Percentiles rank a stretch among this genome's conserved stretches.
phyloP scores from a whole-genome alignment of 1,140 invertebrate genomes.

The Periplaneta americana region DNA sequence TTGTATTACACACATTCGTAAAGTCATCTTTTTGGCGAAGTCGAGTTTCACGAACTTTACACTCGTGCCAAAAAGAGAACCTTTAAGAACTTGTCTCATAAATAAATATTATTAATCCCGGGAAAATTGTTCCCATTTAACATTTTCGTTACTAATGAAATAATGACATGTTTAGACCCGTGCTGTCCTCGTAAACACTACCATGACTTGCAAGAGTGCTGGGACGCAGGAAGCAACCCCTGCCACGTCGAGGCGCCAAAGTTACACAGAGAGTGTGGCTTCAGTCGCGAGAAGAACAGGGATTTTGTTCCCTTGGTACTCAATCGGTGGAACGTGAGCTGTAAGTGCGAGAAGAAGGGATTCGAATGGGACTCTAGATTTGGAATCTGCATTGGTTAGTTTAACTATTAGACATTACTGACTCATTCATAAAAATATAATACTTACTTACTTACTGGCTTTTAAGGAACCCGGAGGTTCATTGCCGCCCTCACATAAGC shows the following conservation, averaged over 20 bases:
- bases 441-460: no score
- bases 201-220: constrained; percentile 33
- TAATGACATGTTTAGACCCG: constrained; percentile 35
- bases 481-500: no score
- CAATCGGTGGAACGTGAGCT: constrained; percentile 54
- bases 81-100: no score
- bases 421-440: no score
- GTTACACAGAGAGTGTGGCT: constrained; percentile 34
- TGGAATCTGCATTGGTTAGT: constrained; percentile 44
- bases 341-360: constrained; percentile 42
- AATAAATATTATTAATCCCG: no score
- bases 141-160: no score
- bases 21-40: no score
- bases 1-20: no score
- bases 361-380: constrained; percentile 50
- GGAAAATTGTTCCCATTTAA: no score
- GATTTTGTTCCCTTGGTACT: constrained; percentile 43
- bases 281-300: constrained; percentile 42
- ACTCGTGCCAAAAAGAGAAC: no score
- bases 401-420: not conserved
- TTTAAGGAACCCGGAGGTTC: no score
- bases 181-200: constrained; percentile 50
- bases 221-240: constrained; percentile 37
- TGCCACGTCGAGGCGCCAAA: constrained; percentile 31
- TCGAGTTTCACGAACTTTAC: no score